Evolutionary conservation across 2,797 vertebrate genomes (phyloP), one percentile per base, ranked within the genome.

Genomic region (Pagetopsis macropterus): DNA sequence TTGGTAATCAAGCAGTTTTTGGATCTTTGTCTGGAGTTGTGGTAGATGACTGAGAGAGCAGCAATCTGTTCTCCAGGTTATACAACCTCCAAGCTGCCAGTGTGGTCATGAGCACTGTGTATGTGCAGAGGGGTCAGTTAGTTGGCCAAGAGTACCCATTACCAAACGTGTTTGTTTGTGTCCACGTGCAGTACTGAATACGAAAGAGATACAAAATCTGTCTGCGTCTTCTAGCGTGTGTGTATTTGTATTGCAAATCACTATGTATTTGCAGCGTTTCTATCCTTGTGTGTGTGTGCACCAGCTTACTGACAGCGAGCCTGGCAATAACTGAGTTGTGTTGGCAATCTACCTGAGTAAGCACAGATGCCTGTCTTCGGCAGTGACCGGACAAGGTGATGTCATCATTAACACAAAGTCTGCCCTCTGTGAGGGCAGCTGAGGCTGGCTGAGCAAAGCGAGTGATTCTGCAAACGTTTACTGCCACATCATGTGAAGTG

Each of bases 271-370:
- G 78, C 45, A 77, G 54, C 70, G 63, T 76, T 80, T 56, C 61
- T 65, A 44, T 77, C 46, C 49, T 68, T 17, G 12, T 76, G 65
- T 67, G 75, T 75, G 67, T 64, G 49, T 56, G 37, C 56, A 63
- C 44, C 55, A 84, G 50, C 65, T 68, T 40, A 69, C 55, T 81
- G 67, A 75, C 79, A 86, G 79, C 40, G 61, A 68, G 58, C 8
- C 82, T 90, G 85, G 81, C 81, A 89, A 12, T 49, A 70, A 80
- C 72, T 77, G 48, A 72, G 27, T 48, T 72, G 46, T 73, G 61
- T 84, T 93, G 92, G 91, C 91, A 76, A 64, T 56, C 72, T 85
- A 91, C 84, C 86, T 86, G 81, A 84, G 76, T 79, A 88, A 91
- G 88, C 86, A 91, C 88, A 93, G 87, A 93, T 90, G 87, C 75